These are phyloP conservation scores for Macrochelys suwanniensis DNA, from an alignment of 2,797 vertebrate genomes.

Conservation along the genomic window DNA sequence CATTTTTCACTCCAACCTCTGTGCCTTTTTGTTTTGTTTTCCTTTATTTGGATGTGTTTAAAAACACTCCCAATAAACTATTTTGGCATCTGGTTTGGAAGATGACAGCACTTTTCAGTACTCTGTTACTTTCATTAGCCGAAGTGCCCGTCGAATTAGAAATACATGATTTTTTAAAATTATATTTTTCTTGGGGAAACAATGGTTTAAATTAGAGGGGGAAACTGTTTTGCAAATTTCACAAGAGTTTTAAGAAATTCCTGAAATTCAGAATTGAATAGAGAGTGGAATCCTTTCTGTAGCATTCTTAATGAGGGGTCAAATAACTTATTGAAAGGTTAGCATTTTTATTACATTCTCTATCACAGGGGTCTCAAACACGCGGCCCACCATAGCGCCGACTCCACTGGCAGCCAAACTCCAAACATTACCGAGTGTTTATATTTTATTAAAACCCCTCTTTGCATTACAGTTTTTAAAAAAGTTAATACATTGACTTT, in stretches of 20 bases:
- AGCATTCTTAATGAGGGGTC: neutral
- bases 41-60: neutral
- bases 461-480: too few species aligned
- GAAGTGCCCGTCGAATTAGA: conserved; percentile 24
- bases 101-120: neutral
- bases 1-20: neutral
- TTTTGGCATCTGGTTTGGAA: neutral
- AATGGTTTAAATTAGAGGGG: conserved; percentile 16
- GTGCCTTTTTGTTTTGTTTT: neutral
- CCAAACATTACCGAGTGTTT: too few species aligned
- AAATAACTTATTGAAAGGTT: neutral
- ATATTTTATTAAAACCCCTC: too few species aligned
- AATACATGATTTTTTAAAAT: conserved; percentile 12
- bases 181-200: conserved; percentile 19
- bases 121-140: conserved; percentile 50
- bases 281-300: neutral
- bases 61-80: neutral
- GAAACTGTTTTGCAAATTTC: conserved; percentile 18
- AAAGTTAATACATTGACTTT: too few species aligned
- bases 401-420: too few species aligned
- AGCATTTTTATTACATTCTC: neutral
- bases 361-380: neutral
- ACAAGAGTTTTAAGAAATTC: neutral
- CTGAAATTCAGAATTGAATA: neutral
- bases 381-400: too few species aligned